Base-by-base conservation (phyloP, 2,113 vertebrate genomes). In the Cygnus buccinator region DNA sequence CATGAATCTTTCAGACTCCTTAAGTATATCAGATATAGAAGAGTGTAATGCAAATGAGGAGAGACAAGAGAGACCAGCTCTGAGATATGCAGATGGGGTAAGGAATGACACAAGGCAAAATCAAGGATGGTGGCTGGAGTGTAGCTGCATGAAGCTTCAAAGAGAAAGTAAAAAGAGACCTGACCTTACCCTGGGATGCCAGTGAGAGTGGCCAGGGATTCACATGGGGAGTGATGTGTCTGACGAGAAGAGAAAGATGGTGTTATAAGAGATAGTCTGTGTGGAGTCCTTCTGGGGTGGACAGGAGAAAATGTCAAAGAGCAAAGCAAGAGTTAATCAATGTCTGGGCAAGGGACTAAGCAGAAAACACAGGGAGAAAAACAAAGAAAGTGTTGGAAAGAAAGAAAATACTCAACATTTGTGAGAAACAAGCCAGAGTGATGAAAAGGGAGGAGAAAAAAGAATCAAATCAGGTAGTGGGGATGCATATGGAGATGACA, bases 321-420 rank as follows among this genome's bases (percentile, higher is more conserved):
- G 25, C 14, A 89, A 89, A 86, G 25, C 13, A 83, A 90, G 93
- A 89, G 59, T 71, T 94, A 75, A 90, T 52, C n/a, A 20, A 18
- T 82, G 79, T 37, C 62, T 54, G 39, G 50, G n/a, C 39, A 89
- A 93, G 48, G 9, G n/a, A 75, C 3, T 3, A 68, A 6, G 3
- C 22, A 52, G 20, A 48, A 59, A 89, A 39, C 61, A 82, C 43
- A 68, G 84, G 84, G 94, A 91, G 70, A 39, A 92, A 94, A 89
- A 63, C 39, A 89, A 92, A 90, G 29, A 46, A 83, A 92, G 15
- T 76, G 29, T 18, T 87, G 84, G 81, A 93, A 92, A 94, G 84
- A 73, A 95, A 93, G 70, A 95, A 94, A 91, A 94, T 82, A 63
- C 28, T 39, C 57, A 59, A 39, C 19, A 48, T 33, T 89, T 95